Evolutionary conservation across 2,113 vertebrate species (phyloP).

Genomic region (Balaenoptera acutorostrata): DNA sequence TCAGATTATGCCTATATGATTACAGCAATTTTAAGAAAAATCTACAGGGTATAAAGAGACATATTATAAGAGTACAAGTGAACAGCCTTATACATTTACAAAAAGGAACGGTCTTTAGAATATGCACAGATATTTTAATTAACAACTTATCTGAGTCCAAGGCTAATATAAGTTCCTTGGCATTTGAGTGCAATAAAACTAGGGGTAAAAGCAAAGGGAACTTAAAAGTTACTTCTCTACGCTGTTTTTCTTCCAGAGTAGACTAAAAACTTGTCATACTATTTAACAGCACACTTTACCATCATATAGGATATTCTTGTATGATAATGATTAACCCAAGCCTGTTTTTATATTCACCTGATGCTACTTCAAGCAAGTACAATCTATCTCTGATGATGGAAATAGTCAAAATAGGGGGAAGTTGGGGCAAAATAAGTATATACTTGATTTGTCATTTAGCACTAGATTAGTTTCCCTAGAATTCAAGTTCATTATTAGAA

Average conservation of each 20-base stretch:
- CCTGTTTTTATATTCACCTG: conserved; percentile 9
- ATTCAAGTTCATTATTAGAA: background rate
- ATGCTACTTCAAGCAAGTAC: conserved; percentile 17
- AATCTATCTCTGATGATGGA: background rate
- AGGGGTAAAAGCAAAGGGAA: background rate
- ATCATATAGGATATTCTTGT: background rate
- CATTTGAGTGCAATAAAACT: background rate
- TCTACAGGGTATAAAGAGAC: background rate
- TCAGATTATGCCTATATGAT: conserved; percentile 28
- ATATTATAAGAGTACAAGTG: background rate
- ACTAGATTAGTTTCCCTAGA: background rate
- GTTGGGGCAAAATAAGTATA: background rate
- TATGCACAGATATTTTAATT: conserved; percentile 16
- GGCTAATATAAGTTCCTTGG: background rate
- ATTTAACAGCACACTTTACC: conserved; percentile 1
- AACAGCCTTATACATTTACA: background rate
- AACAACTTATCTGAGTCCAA: conserved; percentile 30
- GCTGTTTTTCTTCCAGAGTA: background rate
- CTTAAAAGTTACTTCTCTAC: background rate
- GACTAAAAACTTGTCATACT: background rate
- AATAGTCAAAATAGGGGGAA: background rate
- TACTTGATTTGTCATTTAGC: background rate
- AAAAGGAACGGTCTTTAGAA: background rate
- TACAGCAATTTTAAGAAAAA: conserved; percentile 20
- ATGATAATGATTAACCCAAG: background rate